A percentile compares a stretch with the other conserved stretches of the same genome.
Evolutionary conservation across 2,888 invertebrate genomes (phyloP).

Genomic region (Andrena marginata): DNA sequence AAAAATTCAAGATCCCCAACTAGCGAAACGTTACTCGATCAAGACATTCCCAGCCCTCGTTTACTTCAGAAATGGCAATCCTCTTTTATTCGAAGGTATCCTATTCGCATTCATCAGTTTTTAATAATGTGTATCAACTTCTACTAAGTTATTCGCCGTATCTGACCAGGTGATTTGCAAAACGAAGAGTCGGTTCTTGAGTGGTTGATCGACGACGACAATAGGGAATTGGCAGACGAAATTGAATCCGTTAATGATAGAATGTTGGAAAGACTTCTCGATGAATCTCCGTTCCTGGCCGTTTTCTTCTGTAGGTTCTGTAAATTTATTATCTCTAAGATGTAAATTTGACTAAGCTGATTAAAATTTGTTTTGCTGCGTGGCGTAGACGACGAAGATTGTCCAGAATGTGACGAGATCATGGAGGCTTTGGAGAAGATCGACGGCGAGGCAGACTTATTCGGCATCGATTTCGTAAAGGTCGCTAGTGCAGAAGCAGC

Average conservation of each 20-base stretch:
- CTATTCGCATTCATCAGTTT: neutral
- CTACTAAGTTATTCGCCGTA: neutral
- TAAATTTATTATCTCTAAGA: neutral
- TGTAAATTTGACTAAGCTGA: neutral
- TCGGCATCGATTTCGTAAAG: constrained; percentile 97
- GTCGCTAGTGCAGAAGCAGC: constrained; percentile 94
- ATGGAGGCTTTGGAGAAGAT: constrained; percentile 96
- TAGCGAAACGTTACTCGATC: constrained; percentile 96
- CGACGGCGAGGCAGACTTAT: constrained; percentile 97
- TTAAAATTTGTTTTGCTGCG: neutral
- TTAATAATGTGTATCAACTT: neutral
- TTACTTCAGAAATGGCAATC: constrained; percentile 92
- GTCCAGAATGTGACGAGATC: constrained; percentile 96
- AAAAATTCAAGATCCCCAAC: constrained; percentile 95
- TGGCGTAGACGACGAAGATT: constrained; percentile 93
- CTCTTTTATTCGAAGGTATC: constrained; percentile 87
- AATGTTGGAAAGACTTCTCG: constrained; percentile 94
- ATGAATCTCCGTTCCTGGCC: constrained; percentile 94
- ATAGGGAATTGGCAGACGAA: constrained; percentile 96
- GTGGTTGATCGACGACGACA: constrained; percentile 97
- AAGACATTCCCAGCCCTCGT: constrained; percentile 97
- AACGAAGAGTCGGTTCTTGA: constrained; percentile 96
- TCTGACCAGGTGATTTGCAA: constrained; percentile 91
- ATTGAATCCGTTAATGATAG: constrained; percentile 96
- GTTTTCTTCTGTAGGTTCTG: constrained; percentile 94